Evolutionary conservation across 2,113 vertebrate genomes (phyloP), one percentile per base, ranked within the genome.

Genomic region (Trematomus loennbergii): DNA sequence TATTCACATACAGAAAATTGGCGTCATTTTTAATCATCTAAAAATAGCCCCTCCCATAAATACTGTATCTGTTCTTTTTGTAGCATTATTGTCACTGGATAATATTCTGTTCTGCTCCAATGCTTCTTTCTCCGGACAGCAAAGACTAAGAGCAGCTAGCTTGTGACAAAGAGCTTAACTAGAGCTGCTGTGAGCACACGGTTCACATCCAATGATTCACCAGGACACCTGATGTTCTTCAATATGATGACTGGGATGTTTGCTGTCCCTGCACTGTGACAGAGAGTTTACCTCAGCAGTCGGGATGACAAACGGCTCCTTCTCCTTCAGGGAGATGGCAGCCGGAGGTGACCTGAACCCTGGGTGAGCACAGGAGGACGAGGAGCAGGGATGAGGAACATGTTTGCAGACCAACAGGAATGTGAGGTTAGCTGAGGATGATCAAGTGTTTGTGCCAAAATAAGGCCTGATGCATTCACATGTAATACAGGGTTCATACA

Each of bases 311-410:
- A 91, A 63, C 76, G 59, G 83, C 82, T 88, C 86, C 85, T 82
- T 90, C 81, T 93, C 91, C 16, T 9, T 87, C 76, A 92, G 73
- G 18, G 86, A 90, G 87, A 92, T 91, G 81, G 75, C 66, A 57
- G 66, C 84, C 18, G 71, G 55, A 74, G 69, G 66, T 45, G 75
- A 88, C 72, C 66, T 74, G 84, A 90, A 88, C 63, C 64, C 91
- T 93, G 77, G 43, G 68, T 76, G 18, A 52, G 74, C 64, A 86
- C 73, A 75, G 36, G 17, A 55, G 33, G 40, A 73, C 40, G 20
- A 73, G 46, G 20, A 48, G 29, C 29, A 29, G 29, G 29, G 29
- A n/a, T 29, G 17, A 66, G 40, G 75, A 65, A 49, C 16, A 11
- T 6, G 18, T 52, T 25, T 60, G 48, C 25, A 59, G 63, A 40